phyloP scores from a whole-genome alignment of 2,797 vertebrate genomes.

The Stomatorhinus walkeri region DNA sequence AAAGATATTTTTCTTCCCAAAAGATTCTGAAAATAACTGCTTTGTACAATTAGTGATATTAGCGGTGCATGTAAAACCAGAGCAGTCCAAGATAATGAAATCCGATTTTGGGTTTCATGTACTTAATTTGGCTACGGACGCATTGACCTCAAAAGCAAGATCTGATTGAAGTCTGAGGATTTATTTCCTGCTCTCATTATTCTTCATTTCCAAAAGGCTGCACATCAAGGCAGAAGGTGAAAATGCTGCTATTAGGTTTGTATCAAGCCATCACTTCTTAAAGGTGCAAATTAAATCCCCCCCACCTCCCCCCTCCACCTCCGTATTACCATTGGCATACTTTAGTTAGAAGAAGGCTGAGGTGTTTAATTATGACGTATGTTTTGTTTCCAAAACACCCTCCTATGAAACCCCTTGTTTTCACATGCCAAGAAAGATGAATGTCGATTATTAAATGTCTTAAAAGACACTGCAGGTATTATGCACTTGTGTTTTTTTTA shows the following conservation, averaged over 20 bases:
- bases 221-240: not conserved
- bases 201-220: not conserved
- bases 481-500: not conserved
- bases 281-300: constrained; percentile 1
- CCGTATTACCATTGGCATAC: not conserved
- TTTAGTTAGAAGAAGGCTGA: not conserved
- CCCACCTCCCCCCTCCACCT: no score
- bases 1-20: not conserved
- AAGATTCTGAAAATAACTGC: constrained; percentile 11
- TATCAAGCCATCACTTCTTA: constrained; percentile 9
- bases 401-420: not conserved
- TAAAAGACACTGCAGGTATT: not conserved
- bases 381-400: not conserved
- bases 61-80: not conserved
- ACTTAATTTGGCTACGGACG: not conserved
- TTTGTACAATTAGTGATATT: constrained; percentile 4
- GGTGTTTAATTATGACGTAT: not conserved
- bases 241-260: not conserved
- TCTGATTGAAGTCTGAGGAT: constrained; percentile 15
- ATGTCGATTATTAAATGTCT: not conserved
- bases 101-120: constrained; percentile 9
- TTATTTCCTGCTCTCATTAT: constrained; percentile 10
- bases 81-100: constrained; percentile 13
- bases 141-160: constrained; percentile 14
- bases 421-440: not conserved